These are phyloP conservation scores for Nysson spinosus DNA, from an alignment of 2,888 invertebrate species.

Conservation along the genomic window DNA sequence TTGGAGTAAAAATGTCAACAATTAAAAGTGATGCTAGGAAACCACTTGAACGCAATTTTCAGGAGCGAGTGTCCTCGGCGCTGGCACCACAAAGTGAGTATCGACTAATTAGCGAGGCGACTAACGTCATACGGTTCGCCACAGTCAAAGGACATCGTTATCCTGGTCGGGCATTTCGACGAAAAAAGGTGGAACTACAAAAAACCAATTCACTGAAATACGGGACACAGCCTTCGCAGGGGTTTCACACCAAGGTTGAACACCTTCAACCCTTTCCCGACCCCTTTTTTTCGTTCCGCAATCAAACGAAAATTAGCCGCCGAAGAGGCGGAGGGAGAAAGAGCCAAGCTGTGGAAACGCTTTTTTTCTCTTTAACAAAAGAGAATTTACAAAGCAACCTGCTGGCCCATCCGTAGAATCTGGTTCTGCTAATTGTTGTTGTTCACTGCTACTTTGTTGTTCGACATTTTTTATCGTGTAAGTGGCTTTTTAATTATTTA, in stretches of 20 bases:
- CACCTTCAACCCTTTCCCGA: slow-evolving; percentile 29
- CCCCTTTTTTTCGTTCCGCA: slow-evolving; percentile 43
- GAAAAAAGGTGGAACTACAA: slow-evolving; percentile 19
- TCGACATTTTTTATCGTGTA: too few relatives aligned
- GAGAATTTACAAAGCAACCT: slow-evolving; percentile 39
- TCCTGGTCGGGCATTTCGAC: slow-evolving; percentile 26
- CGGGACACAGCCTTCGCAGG: too few relatives aligned
- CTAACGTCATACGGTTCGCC: slow-evolving; percentile 43
- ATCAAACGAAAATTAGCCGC: slow-evolving; percentile 70
- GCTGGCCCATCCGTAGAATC: slow-evolving; percentile 11
- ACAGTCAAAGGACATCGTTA: slow-evolving; percentile 61
- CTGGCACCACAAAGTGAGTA: slow-evolving; percentile 50
- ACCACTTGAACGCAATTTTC: slow-evolving; percentile 32
- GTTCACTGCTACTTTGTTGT: too few relatives aligned
- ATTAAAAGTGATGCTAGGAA: slow-evolving; percentile 12
- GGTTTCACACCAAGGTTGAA: slow-evolving; percentile 25
- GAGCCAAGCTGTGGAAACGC: slow-evolving; percentile 10
- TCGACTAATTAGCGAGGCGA: slow-evolving; percentile 58
- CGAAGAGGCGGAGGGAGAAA: slow-evolving; percentile 13
- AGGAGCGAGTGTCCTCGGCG: slow-evolving; percentile 18
- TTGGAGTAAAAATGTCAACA: background rate
- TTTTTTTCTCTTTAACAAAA: slow-evolving; percentile 36
- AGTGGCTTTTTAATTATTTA: too few relatives aligned
- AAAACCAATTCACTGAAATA: too few relatives aligned
- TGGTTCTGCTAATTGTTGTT: too few relatives aligned